Evolutionary conservation across 2,888 invertebrate species (phyloP).

Genomic region (Petrophora chlorosata): DNA sequence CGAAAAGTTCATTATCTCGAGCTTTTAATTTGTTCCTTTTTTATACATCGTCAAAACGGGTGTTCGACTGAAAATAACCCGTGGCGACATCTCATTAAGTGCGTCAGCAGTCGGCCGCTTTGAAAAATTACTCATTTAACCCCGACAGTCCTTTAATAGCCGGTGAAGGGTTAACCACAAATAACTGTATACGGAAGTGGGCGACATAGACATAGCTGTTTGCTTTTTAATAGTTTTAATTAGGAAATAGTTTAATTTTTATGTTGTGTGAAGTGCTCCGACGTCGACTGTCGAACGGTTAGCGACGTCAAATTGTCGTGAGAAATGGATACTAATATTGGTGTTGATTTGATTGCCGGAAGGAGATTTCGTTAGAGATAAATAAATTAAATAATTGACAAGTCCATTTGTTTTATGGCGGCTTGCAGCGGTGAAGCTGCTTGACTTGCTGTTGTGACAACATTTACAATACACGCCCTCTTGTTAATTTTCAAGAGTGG

Average conservation of each 20-base stretch:
- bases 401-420: too few relatives aligned
- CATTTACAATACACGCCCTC: too few relatives aligned
- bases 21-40: slow-evolving; percentile 29
- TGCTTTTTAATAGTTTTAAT: slow-evolving; percentile 81
- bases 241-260: slow-evolving; percentile 82
- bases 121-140: slow-evolving; percentile 83
- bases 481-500: too few relatives aligned
- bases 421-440: too few relatives aligned
- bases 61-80: slow-evolving; percentile 75
- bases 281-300: slow-evolving; percentile 51
- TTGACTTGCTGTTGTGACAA: too few relatives aligned
- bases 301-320: slow-evolving; percentile 64
- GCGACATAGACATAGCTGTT: slow-evolving; percentile 57
- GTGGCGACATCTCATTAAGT: slow-evolving; percentile 81
- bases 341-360: slow-evolving; percentile 47
- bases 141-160: slow-evolving; percentile 78
- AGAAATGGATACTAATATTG: slow-evolving; percentile 58
- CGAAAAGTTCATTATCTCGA: slow-evolving; percentile 52
- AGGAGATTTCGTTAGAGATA: slow-evolving; percentile 15
- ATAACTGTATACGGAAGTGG: slow-evolving; percentile 79
- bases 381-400: not conserved
- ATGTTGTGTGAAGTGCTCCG: slow-evolving; percentile 60
- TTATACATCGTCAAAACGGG: slow-evolving; percentile 31
- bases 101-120: slow-evolving; percentile 72
- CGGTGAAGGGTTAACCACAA: slow-evolving; percentile 81